Percentiles rank a stretch among this genome's conserved stretches.
phyloP scores from a whole-genome alignment of 2,888 invertebrate genomes.

The Agrochola macilenta region DNA sequence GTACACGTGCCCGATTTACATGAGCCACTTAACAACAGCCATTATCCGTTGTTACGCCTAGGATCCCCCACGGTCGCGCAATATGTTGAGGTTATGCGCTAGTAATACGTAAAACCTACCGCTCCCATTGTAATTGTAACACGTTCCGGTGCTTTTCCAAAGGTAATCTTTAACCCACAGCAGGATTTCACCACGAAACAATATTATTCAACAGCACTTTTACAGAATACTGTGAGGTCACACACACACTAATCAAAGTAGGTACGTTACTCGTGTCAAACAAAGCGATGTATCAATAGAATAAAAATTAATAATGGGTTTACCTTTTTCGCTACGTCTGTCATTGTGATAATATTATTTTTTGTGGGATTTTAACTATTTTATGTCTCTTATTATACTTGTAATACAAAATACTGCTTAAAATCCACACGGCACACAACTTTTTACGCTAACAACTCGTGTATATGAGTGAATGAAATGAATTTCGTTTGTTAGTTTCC shows the following conservation, averaged over 20 bases:
- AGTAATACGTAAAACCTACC: constrained; percentile 69
- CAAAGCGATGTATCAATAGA: constrained; percentile 68
- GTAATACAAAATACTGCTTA: constrained; percentile 62
- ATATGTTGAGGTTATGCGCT: constrained; percentile 79
- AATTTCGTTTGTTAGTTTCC: constrained; percentile 57
- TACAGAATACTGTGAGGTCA: constrained; percentile 74
- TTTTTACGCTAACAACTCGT: constrained; percentile 73
- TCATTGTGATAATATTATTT: constrained; percentile 78
- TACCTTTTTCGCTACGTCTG: constrained; percentile 88
- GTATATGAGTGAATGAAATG: constrained; percentile 75
- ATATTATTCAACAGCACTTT: constrained; percentile 60
- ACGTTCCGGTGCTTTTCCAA: constrained; percentile 32
- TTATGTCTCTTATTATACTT: constrained; percentile 58
- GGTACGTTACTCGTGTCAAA: constrained; percentile 79
- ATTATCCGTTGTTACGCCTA: constrained; percentile 61
- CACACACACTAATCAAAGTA: constrained; percentile 78
- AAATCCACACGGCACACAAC: constrained; percentile 67
- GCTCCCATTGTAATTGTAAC: constrained; percentile 67
- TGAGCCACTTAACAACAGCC: constrained; percentile 66
- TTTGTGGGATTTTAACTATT: constrained; percentile 61
- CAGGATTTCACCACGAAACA: constrained; percentile 34
- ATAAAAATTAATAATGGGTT: constrained; percentile 63
- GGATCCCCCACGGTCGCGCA: constrained; percentile 70
- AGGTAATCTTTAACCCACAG: constrained; percentile 15
- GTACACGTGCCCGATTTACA: constrained; percentile 64